Base-by-base conservation (phyloP, 2,797 vertebrate genomes). In the Megaceryle alcyon region DNA sequence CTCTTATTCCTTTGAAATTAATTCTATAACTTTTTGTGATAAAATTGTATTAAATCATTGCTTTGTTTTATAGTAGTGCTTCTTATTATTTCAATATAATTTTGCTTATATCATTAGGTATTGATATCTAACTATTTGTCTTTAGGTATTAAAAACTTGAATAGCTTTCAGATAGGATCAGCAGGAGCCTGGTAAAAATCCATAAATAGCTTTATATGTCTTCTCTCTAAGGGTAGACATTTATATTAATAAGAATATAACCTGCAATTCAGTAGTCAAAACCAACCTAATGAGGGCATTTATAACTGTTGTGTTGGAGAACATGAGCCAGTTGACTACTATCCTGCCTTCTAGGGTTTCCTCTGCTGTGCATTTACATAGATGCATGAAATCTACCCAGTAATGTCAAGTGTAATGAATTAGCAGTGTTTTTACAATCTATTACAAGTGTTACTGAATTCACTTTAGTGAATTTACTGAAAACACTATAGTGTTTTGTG, bases 291-390 rank as follows among this genome's bases (percentile, higher is more conserved):
- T 7, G 21, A 49, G 20, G 26, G n/a, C n/a, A 65, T 44, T 59
- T 56, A 46, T 37, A 46, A 57, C 23, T 28, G 9, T 33, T 39
- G 33, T 56, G 49, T 13, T 70, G 44, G 70, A 79, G 14, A 20
- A 39, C 28, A 35, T 0, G 1, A 71, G 29, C 21, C 14, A 18
- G 12, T 10, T 59, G 23, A 8, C 26, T 17, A 1, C 14, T 33
- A 1, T 23, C 19, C 33, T 81, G 22, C 51, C 33, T 19, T 9
- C 13, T 41, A 56, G 31, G 14, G 31, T 49, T 90, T 86, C 12
- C 29, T 71, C 8, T 88, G 3, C 21, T 77, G 31, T 81, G 37
- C 7, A 12, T 79, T 54, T 86, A 21, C 3, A 5, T 31, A 48
- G 28, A 48, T 19, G 41, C 2, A 2, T 33, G 43, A 59, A 31